Evolutionary conservation across 2,113 vertebrate genomes (phyloP).

Genomic region (Notothenia rossii): DNA sequence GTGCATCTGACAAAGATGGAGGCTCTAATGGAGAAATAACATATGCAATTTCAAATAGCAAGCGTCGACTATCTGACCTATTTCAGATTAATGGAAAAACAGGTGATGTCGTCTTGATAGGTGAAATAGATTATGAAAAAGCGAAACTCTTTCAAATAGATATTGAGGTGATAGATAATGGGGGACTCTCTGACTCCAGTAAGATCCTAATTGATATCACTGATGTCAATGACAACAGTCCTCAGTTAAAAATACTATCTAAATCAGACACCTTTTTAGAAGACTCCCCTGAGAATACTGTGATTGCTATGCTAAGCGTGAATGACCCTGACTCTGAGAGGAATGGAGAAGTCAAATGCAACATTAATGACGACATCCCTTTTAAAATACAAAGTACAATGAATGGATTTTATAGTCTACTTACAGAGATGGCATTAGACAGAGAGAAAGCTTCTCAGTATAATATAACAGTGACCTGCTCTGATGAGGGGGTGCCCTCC

Average conservation of each 20-base stretch:
- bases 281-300: conserved; percentile 63
- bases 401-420: conserved; percentile 72
- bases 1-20: conserved; percentile 84
- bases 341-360: conserved; percentile 71
- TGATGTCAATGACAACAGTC: conserved; percentile 86
- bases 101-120: conserved; percentile 76
- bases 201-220: conserved; percentile 80
- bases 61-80: conserved; percentile 36
- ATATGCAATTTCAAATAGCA: conserved; percentile 78
- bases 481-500: conserved; percentile 52
- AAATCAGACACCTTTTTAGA: conserved; percentile 72
- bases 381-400: conserved; percentile 72
- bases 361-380: conserved; percentile 16
- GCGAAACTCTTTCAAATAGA: conserved; percentile 71
- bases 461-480: conserved; percentile 24
- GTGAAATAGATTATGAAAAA: conserved; percentile 85
- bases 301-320: conserved; percentile 71
- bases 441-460: conserved; percentile 50
- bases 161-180: conserved; percentile 83
- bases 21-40: conserved; percentile 82
- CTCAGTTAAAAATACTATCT: conserved; percentile 79
- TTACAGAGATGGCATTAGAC: conserved; percentile 65
- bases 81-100: conserved; percentile 80
- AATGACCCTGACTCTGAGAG: conserved; percentile 76
- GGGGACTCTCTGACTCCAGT: conserved; percentile 77